Percentiles rank a stretch among this genome's conserved stretches.
phyloP scores from a whole-genome alignment of 2,797 vertebrate species.

The Lacerta viridis region DNA sequence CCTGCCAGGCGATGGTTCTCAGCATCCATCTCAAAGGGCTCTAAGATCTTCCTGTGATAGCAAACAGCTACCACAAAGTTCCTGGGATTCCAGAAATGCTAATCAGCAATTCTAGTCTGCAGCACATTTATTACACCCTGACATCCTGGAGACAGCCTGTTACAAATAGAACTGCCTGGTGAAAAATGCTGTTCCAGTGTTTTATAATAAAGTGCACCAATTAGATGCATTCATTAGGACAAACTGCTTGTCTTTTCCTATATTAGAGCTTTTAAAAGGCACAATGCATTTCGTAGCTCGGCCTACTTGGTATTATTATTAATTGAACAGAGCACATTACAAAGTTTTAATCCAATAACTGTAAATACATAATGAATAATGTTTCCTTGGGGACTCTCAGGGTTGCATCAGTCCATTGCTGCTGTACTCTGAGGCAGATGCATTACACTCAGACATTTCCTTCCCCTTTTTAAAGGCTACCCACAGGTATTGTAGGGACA shows the following conservation, averaged over 20 bases:
- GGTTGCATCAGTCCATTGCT: slow-evolving; percentile 52
- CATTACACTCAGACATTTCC: slow-evolving; percentile 11
- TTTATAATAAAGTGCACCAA: slow-evolving; percentile 88
- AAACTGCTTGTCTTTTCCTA: slow-evolving; percentile 84
- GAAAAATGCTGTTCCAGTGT: slow-evolving; percentile 85
- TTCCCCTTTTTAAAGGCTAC: slow-evolving; percentile 25
- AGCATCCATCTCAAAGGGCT: slow-evolving; percentile 23
- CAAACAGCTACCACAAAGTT: slow-evolving; percentile 79
- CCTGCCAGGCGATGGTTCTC: slow-evolving; percentile 3
- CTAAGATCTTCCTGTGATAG: slow-evolving; percentile 75
- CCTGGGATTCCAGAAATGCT: slow-evolving; percentile 81
- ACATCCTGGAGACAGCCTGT: slow-evolving; percentile 83
- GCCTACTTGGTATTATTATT: slow-evolving; percentile 79
- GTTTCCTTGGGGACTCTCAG: slow-evolving; percentile 71
- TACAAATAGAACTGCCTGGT: slow-evolving; percentile 85
- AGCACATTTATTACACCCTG: slow-evolving; percentile 85
- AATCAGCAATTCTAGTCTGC: slow-evolving; percentile 85
- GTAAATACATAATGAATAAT: slow-evolving; percentile 81
- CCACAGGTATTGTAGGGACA: slow-evolving; percentile 52
- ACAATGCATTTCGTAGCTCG: slow-evolving; percentile 78
- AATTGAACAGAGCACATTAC: slow-evolving; percentile 81
- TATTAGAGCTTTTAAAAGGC: slow-evolving; percentile 81
- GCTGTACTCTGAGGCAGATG: slow-evolving; percentile 49
- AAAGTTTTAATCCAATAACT: slow-evolving; percentile 81
- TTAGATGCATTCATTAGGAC: slow-evolving; percentile 86